These are phyloP conservation scores for Epistrophella euchroma DNA, from an alignment of 2,888 invertebrate genomes.

Conservation along the genomic window DNA sequence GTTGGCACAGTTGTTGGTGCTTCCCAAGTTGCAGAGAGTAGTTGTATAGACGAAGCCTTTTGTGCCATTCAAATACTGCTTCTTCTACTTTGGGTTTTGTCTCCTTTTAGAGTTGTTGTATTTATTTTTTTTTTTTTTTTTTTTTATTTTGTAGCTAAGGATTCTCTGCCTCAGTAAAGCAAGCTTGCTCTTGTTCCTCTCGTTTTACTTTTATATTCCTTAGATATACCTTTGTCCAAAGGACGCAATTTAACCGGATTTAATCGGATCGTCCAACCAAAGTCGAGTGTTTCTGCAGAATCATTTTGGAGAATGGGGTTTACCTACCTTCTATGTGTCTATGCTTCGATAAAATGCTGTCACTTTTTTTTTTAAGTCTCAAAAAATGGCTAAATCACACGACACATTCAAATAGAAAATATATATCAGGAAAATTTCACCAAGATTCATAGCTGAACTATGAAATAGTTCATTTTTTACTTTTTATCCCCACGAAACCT, in stretches of 20 bases:
- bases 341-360: conserved; percentile 58
- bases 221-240: conserved; percentile 58
- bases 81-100: conserved; percentile 41
- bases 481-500: too few relatives aligned
- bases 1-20: conserved; percentile 14
- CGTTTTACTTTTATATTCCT: conserved; percentile 16
- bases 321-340: not conserved
- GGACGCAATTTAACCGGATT: conserved; percentile 74
- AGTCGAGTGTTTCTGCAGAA: conserved; percentile 51
- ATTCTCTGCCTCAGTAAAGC: conserved; percentile 62
- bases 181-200: conserved; percentile 40
- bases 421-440: conserved; percentile 7
- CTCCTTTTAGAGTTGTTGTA: conserved; percentile 22
- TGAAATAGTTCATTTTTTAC: too few relatives aligned
- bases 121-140: not conserved
- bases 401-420: conserved; percentile 64
- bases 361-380: conserved; percentile 59
- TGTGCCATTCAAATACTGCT: conserved; percentile 39
- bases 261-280: conserved; percentile 69
- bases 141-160: conserved; percentile 27
- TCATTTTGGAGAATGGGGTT: conserved; percentile 42
- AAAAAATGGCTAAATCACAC: conserved; percentile 55
- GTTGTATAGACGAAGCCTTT: conserved; percentile 39
- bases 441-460: too few relatives aligned
- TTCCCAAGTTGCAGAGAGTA: conserved; percentile 24